Base-by-base conservation (phyloP, 2,797 vertebrate genomes). In the Huso huso region DNA sequence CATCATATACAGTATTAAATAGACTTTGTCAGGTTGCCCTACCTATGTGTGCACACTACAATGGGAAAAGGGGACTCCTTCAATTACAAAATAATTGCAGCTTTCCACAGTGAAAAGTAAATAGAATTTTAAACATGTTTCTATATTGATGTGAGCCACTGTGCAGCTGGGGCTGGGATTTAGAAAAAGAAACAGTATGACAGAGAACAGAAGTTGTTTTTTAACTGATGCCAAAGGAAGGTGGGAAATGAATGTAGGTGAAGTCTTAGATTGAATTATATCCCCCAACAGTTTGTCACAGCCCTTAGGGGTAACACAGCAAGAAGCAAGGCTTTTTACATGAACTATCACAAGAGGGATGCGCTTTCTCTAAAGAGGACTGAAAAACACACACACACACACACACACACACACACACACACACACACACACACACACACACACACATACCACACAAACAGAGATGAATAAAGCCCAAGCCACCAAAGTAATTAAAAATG, bases 401-500 rank as follows among this genome's bases (percentile, higher is more conserved):
- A 18, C 15, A 18, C 15, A 18, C 15, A 18, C 15, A 18, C 15
- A 18, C 15, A 18, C 15, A 18, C 15, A 18, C 15, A 18, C 15
- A 18, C 15, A 81, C 73, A 71, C 62, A 83, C 15, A 18, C 15
- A 18, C 15, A 18, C 15, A 18, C 15, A 18, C 15, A 18, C 15
- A 18, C 15, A 18, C 15, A 18, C 15, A 18, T 1, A 18, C 15
- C 81, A 72, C 76, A 79, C 83, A 90, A 89, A 92, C 90, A 84
- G 89, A 91, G 91, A 92, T 92, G 89, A 92, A 91, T 89, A 84
- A 81, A 89, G 81, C 72, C 64, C 84, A 83, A 84, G 82, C 82
- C 91, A 85, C 90, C 3, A 71, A 93, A 91, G 91, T 92, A 93
- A 94, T 94, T 92, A 94, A 93, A 94, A 93, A 92, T 91, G 90